Base-by-base conservation (phyloP, 1,140 invertebrate species). In the Heliothis virescens region DNA sequence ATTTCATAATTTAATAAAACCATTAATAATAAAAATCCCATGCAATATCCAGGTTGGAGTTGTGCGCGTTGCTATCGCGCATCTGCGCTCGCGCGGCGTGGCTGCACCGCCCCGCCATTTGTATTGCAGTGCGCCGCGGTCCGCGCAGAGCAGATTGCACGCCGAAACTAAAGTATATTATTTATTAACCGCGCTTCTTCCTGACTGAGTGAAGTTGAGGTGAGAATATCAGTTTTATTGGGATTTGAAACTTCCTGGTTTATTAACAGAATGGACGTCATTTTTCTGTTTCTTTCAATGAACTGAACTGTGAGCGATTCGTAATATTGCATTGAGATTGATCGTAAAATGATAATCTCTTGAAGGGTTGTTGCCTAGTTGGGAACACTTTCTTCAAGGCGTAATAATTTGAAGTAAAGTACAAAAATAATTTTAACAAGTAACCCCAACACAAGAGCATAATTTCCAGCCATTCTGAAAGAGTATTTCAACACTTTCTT, bases 41-140 rank as follows among this genome's bases (percentile, higher is more conserved):
- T 21, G 15, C 52, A 26, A 34, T 74, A 77, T 75, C 48, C 15
- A 53, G 15, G 34, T 41, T 41, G 60, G 21, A 47, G 75, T 63
- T 79, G 21, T 73, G 53, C 79, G 79, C 63, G 48, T 53, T 72
- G 72, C 60, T 89, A 90, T 90, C 88, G 82, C 57, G 26, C 79
- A 87, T 89, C 89, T 73, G 52, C 81, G 71, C 75, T 60, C 75
- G 81, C 86, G 79, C 82, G 78, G 79, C 82, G 74, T 81, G 62
- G 55, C 41, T 47, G 41, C 15, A 9, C 77, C 88, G 89, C 88
- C 87, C 84, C 80, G 78, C 82, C 86, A 91, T 90, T 89, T 87
- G 86, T 91, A 86, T 80, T 79, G 79, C 60, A 75, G 21, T 2
- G 21, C 21, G 21, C 21, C 21, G 21, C 21, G 21, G 21, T 26